Base-by-base conservation (phyloP, 2,113 vertebrate species). In the Castor canadensis region DNA sequence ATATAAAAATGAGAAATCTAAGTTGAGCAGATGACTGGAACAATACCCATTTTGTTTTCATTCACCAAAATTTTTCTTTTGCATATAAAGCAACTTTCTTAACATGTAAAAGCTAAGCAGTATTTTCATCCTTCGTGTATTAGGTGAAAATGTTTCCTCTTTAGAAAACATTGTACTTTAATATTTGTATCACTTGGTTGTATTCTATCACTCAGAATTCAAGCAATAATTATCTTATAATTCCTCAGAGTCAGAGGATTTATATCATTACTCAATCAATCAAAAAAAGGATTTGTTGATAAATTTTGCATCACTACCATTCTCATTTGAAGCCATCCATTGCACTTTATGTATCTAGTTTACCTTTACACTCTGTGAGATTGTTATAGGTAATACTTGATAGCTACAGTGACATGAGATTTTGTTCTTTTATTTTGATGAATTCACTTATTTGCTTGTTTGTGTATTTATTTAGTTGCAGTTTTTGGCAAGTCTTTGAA, bases 71-170 rank as follows among this genome's bases (percentile, higher is more conserved):
- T 1, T 83, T 73, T 13, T 0, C 22, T 17, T 96, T 84, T 88
- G 77, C 8, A 26, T 67, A 32, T 77, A 93, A 90, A 87, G n/a
- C 45, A 75, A 82, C 87, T 92, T 95, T 95, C n/a, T 64, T 84
- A 84, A 89, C 62, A 35, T 88, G 40, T 32, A 54, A 58, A 94
- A 93, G 38, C 19, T 47, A 90, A 81, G 67, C 35, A 6, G 38
- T 66, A 12, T 56, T 72, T 90, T 93, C 76, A 38, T 82, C 73
- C 94, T 89, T 85, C 47, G 82, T 76, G 17, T 43, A 72, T 87
- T 32, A 49, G 17, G 20, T 89, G 62, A 77, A 6, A 62, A 49
- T 69, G 0, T 4, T 85, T 81, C 7, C 11, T 86, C 10, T 86
- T 62, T 58, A 82, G 56, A 58, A 56, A 73, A 79, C 49, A 52